phyloP scores from a whole-genome alignment of 2,113 vertebrate species.

The Chiloscyllium plagiosum region DNA sequence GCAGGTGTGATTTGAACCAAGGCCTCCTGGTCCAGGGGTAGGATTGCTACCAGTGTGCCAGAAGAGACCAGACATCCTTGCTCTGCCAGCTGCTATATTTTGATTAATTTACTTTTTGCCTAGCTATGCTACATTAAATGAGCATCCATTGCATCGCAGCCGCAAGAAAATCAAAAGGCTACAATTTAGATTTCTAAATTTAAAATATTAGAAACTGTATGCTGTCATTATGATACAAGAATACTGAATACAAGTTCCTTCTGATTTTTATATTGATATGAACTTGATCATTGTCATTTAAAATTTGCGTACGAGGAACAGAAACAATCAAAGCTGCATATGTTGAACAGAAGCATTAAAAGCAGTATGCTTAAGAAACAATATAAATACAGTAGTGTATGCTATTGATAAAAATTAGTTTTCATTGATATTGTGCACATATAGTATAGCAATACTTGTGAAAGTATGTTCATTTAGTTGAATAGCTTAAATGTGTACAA shows the following conservation, averaged over 20 bases:
- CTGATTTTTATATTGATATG: neutral
- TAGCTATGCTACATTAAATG: neutral
- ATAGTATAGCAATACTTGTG: neutral
- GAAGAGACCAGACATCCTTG: neutral
- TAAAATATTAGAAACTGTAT: neutral
- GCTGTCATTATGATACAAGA: neutral
- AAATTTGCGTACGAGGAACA: neutral
- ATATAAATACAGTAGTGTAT: neutral
- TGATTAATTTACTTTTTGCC: neutral
- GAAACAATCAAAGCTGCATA: neutral
- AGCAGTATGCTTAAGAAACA: neutral
- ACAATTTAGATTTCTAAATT: neutral
- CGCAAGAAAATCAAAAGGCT: neutral
- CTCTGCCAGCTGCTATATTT: neutral
- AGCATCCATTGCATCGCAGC: neutral
- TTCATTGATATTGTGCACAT: neutral
- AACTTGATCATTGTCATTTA: neutral
- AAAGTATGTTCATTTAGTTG: neutral
- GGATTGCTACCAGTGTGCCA: too few relatives aligned
- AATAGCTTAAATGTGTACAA: neutral
- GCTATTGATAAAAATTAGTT: neutral
- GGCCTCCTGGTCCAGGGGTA: too few relatives aligned
- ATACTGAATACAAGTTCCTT: neutral
- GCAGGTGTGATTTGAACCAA: too few relatives aligned
- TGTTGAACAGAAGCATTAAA: neutral